phyloP scores from a whole-genome alignment of 2,888 invertebrate species.

The Sialis fuliginosa region DNA sequence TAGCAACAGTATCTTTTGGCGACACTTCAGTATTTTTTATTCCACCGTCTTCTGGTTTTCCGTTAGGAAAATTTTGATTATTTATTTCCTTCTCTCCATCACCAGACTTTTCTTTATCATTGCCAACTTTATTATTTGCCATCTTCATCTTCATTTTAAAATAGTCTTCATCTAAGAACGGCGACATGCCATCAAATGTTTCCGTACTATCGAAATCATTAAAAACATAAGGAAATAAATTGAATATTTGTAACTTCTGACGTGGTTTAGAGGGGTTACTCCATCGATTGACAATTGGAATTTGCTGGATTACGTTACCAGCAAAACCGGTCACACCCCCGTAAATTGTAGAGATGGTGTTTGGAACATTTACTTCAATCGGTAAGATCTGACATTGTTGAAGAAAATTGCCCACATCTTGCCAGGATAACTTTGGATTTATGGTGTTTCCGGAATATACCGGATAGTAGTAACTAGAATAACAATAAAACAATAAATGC shows the following conservation, averaged over 20 bases:
- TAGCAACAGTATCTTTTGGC: too few species aligned
- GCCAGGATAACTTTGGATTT: conserved; percentile 7
- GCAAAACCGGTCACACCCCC: conserved; percentile 9
- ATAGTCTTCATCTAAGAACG: neutral
- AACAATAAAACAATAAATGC: too few species aligned
- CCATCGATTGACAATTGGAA: conserved; percentile 11
- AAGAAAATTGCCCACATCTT: conserved; percentile 26
- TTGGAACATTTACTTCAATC: conserved; percentile 43
- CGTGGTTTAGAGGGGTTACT: neutral
- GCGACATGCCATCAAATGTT: neutral
- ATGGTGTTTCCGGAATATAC: neutral
- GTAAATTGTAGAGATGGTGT: conserved; percentile 25
- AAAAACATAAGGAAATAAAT: too few species aligned
- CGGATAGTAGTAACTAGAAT: neutral
- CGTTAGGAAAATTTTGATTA: too few species aligned
- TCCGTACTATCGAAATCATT: neutral
- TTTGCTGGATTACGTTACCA: conserved; percentile 9
- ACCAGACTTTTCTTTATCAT: neutral
- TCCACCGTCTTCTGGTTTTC: too few species aligned
- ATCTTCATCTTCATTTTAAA: neutral
- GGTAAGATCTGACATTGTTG: conserved; percentile 36
- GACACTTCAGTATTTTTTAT: too few species aligned
- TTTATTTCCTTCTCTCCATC: neutral
- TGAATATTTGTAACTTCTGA: neutral
- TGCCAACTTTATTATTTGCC: neutral